Evolutionary conservation across 1,140 invertebrate genomes (phyloP), one percentile per base, ranked within the genome.

Genomic region (Tetramorium alpestre): DNA sequence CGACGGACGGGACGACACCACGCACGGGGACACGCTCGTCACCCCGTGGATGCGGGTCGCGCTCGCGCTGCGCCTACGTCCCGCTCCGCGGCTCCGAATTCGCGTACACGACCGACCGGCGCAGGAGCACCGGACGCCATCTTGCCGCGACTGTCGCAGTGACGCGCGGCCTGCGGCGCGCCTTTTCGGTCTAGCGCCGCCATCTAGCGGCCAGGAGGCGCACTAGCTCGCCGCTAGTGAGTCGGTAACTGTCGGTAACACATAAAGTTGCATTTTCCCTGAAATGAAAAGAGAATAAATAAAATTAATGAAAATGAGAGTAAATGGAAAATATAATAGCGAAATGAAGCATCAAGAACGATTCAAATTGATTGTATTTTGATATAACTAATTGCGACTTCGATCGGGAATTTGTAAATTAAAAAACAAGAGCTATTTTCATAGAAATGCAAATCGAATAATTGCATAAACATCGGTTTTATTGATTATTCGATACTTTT

Each of bases 61-160:
- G 51, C 13, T n/a, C 28, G 8, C 49, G 70, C 1, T 22, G 7
- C 22, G 38, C 38, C 22, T 44, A 18, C 25, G 41, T 47, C 65
- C 8, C 38, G 16, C 75, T 44, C 13, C 38, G 16, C 10, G 13
- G 7, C 18, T 10, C 44, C 44, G 3, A 78, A 4, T 1, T 2
- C 49, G 11, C 33, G 8, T 6, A 11, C 18, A n/a, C 44, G 58
- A 64, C 8, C 11, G 16, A 44, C 16, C 64, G 3, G 3, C 76
- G 33, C 33, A 22, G 13, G 0, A 18, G 56, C 62, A 41, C 0
- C 25, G 11, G 7, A 49, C 88, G 88, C 87, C 88, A 75, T 81
- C 88, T 60, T n/a, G 13, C 18, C 56, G 58, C 13, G 3, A 22
- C 47, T 38, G 41, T 2, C 22, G 4, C 3, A 58, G 25, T 28